Conservation (phyloP, 2,797 vertebrate species). For the Erpetoichthys calabaricus region DNA sequence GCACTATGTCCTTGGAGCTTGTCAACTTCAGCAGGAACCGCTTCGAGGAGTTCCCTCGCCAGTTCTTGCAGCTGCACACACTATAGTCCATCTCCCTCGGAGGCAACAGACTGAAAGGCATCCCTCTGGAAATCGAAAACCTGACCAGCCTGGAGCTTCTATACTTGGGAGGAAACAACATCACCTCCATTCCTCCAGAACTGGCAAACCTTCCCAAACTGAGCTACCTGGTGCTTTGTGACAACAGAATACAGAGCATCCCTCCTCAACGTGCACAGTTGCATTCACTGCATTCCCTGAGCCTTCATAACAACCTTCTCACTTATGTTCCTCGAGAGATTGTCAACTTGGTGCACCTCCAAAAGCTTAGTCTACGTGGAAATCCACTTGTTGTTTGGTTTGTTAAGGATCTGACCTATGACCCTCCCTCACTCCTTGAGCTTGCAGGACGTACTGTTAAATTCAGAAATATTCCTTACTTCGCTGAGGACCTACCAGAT, state of each 20-base stretch:
- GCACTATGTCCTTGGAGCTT: slow-evolving; percentile 66
- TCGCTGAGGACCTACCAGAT: slow-evolving; percentile 61
- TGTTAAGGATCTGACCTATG: slow-evolving; percentile 86
- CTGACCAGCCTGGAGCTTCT: slow-evolving; percentile 80
- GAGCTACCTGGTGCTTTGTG: slow-evolving; percentile 86
- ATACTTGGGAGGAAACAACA: slow-evolving; percentile 92
- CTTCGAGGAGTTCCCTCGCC: slow-evolving; percentile 73
- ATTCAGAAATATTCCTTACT: slow-evolving; percentile 69
- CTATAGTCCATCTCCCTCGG: slow-evolving; percentile 85
- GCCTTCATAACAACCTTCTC: slow-evolving; percentile 92
- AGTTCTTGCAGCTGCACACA: slow-evolving; percentile 56
- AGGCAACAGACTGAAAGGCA: slow-evolving; percentile 77
- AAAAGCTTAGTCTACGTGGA: slow-evolving; percentile 90
- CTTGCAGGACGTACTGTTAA: slow-evolving; percentile 80
- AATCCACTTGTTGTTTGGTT: slow-evolving; percentile 96
- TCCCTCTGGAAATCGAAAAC: slow-evolving; percentile 78
- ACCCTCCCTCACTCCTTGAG: slow-evolving; percentile 83
- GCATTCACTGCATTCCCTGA: slow-evolving; percentile 82
- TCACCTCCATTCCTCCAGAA: slow-evolving; percentile 81
- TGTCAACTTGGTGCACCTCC: slow-evolving; percentile 80
- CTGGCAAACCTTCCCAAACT: slow-evolving; percentile 80
- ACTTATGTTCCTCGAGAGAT: slow-evolving; percentile 94
- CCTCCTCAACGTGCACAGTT: slow-evolving; percentile 95
- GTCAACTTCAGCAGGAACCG: slow-evolving; percentile 88
- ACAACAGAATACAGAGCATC: slow-evolving; percentile 93